Evolutionary conservation across 2,113 vertebrate species (phyloP), one percentile per base, ranked within the genome.

Genomic region (Cygnus atratus): DNA sequence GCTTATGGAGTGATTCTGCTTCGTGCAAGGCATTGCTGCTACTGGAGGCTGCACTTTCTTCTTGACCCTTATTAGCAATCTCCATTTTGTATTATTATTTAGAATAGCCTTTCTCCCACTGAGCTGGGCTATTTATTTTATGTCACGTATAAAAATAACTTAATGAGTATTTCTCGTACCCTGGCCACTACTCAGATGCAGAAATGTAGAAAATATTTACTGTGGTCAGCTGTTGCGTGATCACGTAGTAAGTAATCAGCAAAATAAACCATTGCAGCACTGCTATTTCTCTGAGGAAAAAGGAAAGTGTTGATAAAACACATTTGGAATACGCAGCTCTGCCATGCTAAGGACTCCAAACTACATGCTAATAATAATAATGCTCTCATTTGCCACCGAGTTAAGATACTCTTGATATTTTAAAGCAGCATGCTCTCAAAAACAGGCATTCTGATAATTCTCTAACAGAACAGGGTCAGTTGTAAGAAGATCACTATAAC

Each of bases 11-110:
- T 46, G 11, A 91, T 50, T 77, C 71, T 33, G 37, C 20, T 84
- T 86, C 44, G 33, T 90, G 65, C 11, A 50, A 90, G 19, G 67
- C 76, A 77, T 33, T 79, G 67, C 59, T 86, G 61, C 59, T 81
- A 25, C 31, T 70, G 41, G 72, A 70, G 43, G 20, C 14, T 90
- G 25, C 48, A 39, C 68, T 75, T 91, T 68, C 59, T 93, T 93
- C 79, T 72, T 93, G 52, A 95, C 90, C 70, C 79, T 55, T 46
- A 86, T 62, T 90, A 88, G 57, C 41, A 52, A 92, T 93, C 35
- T 88, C 76, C 54, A 55, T 87, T 90, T 94, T 77, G 52, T 33
- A 41, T 19, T 68, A 29, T 62, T 88, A 72, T 63, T 94, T 90
- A 78, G 90, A 78, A 44, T 18, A 93, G 65, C 48, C 52, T 80